These are phyloP conservation scores for Buceros bicornis DNA, from an alignment of 2,797 vertebrate genomes.

Conservation along the genomic window DNA sequence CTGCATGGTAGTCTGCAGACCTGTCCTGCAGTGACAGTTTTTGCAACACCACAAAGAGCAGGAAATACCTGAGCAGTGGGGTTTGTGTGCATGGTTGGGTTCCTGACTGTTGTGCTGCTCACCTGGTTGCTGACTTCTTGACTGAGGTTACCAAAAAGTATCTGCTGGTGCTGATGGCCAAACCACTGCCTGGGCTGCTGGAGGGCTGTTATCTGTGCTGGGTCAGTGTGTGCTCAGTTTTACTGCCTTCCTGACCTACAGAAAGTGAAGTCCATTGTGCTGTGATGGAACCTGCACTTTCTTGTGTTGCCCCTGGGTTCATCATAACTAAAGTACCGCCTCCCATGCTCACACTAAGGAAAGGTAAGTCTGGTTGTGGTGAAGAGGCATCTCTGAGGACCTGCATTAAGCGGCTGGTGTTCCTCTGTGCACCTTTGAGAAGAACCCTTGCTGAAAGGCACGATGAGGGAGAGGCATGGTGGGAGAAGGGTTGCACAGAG, in stretches of 20 bases:
- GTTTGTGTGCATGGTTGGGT: neutral
- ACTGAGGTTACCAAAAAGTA: neutral
- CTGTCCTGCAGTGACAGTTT: neutral
- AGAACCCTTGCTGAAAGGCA: neutral
- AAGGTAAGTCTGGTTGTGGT: neutral
- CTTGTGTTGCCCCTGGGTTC: neutral
- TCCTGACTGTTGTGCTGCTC: neutral
- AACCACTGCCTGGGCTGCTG: neutral
- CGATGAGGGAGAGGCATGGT: neutral
- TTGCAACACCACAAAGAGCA: neutral
- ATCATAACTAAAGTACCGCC: neutral
- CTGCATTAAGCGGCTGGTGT: neutral
- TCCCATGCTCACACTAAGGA: rapidly evolving
- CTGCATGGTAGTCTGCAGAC: neutral
- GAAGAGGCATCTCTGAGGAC: neutral
- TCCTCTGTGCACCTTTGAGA: neutral
- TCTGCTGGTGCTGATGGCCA: neutral
- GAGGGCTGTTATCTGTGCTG: neutral
- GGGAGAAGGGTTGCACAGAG: neutral
- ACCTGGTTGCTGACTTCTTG: neutral
- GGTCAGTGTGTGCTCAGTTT: neutral
- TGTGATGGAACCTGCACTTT: neutral
- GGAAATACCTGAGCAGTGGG: neutral
- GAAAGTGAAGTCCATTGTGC: neutral
- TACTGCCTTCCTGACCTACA: neutral